phyloP scores from a whole-genome alignment of 2,888 invertebrate species.

The Ectemnius lituratus region DNA sequence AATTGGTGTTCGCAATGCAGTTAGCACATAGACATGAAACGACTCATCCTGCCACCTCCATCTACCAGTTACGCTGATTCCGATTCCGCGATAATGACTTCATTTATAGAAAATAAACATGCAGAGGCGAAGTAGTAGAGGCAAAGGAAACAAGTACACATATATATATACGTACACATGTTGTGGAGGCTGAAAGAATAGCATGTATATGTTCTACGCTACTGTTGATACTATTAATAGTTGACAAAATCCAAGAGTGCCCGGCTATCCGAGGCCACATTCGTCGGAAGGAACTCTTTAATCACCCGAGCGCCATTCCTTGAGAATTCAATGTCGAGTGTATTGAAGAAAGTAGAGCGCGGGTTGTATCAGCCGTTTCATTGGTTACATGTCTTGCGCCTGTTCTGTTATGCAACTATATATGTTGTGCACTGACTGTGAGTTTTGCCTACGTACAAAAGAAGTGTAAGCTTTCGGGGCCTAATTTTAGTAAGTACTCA shows the following conservation, averaged over 20 bases:
- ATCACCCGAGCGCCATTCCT: constrained; percentile 36
- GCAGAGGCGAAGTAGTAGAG: constrained; percentile 12
- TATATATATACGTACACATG: too few species aligned
- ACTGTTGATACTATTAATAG: constrained; percentile 60
- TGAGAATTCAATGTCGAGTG: constrained; percentile 60
- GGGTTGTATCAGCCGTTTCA: too few species aligned
- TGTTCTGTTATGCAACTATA: too few species aligned
- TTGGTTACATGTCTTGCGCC: too few species aligned
- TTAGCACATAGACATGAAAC: constrained; percentile 3
- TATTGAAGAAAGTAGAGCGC: constrained; percentile 32
- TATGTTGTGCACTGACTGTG: too few species aligned
- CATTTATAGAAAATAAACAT: constrained; percentile 22
- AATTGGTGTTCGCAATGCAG: neutral
- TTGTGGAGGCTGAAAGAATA: constrained; percentile 38
- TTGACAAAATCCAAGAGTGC: constrained; percentile 51
- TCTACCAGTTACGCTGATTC: neutral
- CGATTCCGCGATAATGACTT: too few species aligned
- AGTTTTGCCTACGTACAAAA: too few species aligned
- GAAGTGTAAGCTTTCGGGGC: neutral
- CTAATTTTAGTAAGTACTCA: neutral
- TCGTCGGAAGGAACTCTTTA: constrained; percentile 50
- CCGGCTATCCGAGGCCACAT: constrained; percentile 56
- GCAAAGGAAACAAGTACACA: constrained; percentile 40
- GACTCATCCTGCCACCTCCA: constrained; percentile 16
- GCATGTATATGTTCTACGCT: constrained; percentile 35